Evolutionary conservation across 37 sponge, comb jelly and placozoan genomes (phyloP).

Genomic region (Bolinopsis microptera): DNA sequence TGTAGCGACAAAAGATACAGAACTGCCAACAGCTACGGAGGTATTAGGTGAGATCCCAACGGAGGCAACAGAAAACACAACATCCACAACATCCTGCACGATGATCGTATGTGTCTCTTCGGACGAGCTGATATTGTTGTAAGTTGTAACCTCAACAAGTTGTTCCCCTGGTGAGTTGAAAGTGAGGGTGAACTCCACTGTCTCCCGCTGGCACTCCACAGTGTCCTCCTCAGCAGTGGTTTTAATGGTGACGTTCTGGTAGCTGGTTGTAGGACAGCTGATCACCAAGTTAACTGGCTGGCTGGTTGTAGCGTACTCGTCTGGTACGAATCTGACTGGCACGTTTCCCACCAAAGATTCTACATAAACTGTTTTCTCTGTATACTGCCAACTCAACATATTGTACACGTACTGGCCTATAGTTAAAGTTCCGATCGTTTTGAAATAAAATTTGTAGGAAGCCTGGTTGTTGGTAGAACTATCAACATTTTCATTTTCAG

Average conservation of each 20-base stretch:
- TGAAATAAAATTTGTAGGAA: neutral
- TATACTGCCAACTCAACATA: constrained; percentile 16
- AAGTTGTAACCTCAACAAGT: neutral
- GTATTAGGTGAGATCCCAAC: neutral
- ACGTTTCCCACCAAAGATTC: neutral
- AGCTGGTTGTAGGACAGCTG: neutral
- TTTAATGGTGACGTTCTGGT: neutral
- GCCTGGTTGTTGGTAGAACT: neutral
- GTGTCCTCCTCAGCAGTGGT: neutral
- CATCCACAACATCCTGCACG: neutral
- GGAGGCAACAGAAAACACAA: neutral
- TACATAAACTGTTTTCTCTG: constrained; percentile 23
- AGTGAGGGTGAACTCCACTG: neutral
- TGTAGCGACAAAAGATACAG: neutral
- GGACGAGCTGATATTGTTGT: constrained; percentile 50
- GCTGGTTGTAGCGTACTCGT: neutral
- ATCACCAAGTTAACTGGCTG: neutral
- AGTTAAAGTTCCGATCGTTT: neutral
- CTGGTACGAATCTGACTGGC: neutral
- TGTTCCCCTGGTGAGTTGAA: neutral
- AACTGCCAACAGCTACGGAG: neutral
- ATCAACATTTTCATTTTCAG: neutral
- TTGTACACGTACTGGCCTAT: constrained; percentile 33
- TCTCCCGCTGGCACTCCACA: neutral
- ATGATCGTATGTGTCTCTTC: neutral